Conservation (phyloP, 2,113 vertebrate genomes). For the Poeciliopsis retropinna region DNA sequence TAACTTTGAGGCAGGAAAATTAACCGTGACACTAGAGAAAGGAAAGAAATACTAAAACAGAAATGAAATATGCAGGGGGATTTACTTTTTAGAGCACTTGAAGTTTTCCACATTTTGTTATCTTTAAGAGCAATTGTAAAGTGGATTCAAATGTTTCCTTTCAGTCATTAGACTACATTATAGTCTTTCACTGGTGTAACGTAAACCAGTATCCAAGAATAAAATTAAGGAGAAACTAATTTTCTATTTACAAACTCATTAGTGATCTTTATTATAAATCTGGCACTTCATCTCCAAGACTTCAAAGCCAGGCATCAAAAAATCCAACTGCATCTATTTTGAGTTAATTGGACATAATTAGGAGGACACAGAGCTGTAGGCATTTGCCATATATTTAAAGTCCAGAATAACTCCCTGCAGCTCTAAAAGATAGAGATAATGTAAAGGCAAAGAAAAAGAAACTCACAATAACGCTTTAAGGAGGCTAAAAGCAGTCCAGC, state of each 20-base stretch:
- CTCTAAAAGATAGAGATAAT: background rate
- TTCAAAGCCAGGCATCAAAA: background rate
- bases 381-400: background rate
- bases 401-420: background rate
- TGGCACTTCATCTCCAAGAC: background rate
- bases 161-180: background rate
- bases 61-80: constrained; percentile 6
- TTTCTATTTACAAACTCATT: background rate
- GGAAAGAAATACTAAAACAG: background rate
- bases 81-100: background rate
- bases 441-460: no score
- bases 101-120: constrained; percentile 7
- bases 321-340: background rate
- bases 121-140: background rate
- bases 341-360: background rate
- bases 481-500: background rate
- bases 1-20: constrained; percentile 28
- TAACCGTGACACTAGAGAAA: constrained; percentile 1
- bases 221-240: background rate
- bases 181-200: background rate
- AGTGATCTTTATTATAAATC: background rate
- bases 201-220: background rate
- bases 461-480: background rate
- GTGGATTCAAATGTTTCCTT: background rate
- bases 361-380: background rate